These are phyloP conservation scores for Ondatra zibethicus DNA, from an alignment of 2,113 vertebrate species.

Conservation along the genomic window DNA sequence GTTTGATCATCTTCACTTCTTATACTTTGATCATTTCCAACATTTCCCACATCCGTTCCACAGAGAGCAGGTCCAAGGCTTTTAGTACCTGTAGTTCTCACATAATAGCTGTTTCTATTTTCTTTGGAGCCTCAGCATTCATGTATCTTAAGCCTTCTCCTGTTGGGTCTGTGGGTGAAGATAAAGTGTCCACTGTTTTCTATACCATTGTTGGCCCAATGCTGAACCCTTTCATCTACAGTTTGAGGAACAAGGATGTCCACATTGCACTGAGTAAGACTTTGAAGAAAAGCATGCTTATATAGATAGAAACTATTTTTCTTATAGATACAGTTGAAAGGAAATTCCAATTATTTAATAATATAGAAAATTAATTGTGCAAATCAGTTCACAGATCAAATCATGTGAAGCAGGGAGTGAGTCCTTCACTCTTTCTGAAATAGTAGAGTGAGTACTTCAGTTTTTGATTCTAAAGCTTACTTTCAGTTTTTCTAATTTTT, in stretches of 20 bases:
- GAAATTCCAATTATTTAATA: background rate
- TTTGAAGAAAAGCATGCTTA: constrained; percentile 9
- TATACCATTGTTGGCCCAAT: constrained; percentile 60
- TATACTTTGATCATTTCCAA: constrained; percentile 40
- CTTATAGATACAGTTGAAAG: background rate
- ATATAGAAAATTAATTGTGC: background rate
- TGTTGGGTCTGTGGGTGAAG: background rate
- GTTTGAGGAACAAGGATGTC: constrained; percentile 65
- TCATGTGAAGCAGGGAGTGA: background rate
- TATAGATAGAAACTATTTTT: background rate
- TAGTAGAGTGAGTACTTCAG: background rate
- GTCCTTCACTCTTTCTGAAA: background rate
- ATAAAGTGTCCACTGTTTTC: constrained; percentile 52
- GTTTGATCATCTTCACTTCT: constrained; percentile 11
- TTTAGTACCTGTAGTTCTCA: constrained; percentile 68
- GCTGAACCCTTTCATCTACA: constrained; percentile 70
- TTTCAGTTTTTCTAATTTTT: background rate
- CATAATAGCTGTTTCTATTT: constrained; percentile 50
- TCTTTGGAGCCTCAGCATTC: constrained; percentile 60
- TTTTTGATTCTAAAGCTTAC: background rate
- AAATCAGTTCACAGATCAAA: background rate
- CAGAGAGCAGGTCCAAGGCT: constrained; percentile 49
- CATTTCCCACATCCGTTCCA: constrained; percentile 15
- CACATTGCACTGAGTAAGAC: constrained; percentile 41
- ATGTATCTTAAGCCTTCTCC: constrained; percentile 58